Percentiles rank a stretch among this genome's conserved stretches.
Conservation (phyloP, 2,888 invertebrate genomes). For the Rhingia rostrata region DNA sequence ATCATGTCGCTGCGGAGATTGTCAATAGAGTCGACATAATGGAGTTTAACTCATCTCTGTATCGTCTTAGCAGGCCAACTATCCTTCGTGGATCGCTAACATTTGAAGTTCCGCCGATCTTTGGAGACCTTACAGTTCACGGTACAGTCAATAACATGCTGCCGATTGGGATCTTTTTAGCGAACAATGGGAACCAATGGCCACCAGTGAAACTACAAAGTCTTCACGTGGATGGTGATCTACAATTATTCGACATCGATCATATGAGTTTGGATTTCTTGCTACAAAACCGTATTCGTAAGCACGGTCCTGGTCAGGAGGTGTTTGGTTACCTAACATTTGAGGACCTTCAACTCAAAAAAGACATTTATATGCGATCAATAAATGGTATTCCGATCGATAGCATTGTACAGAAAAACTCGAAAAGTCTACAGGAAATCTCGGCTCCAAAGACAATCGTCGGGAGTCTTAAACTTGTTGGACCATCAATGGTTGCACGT, state of each 20-base stretch:
- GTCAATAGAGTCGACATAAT: slow-evolving; percentile 77
- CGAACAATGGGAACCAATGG: slow-evolving; percentile 47
- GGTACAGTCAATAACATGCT: slow-evolving; percentile 77
- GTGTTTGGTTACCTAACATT: slow-evolving; percentile 79
- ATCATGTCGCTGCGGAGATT: slow-evolving; percentile 14
- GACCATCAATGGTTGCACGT: slow-evolving; percentile 78
- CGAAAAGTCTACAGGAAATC: slow-evolving; percentile 77
- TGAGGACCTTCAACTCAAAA: slow-evolving; percentile 77
- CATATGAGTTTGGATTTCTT: slow-evolving; percentile 78
- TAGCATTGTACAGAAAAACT: slow-evolving; percentile 76
- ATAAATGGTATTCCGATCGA: slow-evolving; percentile 79
- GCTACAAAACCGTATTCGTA: slow-evolving; percentile 78
- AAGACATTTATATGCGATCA: slow-evolving; percentile 76
- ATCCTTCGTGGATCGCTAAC: slow-evolving; percentile 76
- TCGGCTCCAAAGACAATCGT: slow-evolving; percentile 77
- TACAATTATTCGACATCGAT: slow-evolving; percentile 77
- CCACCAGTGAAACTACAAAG: slow-evolving; percentile 75
- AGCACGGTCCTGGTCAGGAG: slow-evolving; percentile 77
- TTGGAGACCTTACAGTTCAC: slow-evolving; percentile 73
- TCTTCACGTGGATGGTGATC: slow-evolving; percentile 72
- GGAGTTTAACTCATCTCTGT: slow-evolving; percentile 79
- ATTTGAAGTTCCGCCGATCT: slow-evolving; percentile 75
- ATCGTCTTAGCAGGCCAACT: slow-evolving; percentile 76
- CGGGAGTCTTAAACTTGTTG: slow-evolving; percentile 76
- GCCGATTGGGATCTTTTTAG: slow-evolving; percentile 72